Evolutionary conservation across 2,888 invertebrate genomes (phyloP).

Genomic region (Fragum sueziense): DNA sequence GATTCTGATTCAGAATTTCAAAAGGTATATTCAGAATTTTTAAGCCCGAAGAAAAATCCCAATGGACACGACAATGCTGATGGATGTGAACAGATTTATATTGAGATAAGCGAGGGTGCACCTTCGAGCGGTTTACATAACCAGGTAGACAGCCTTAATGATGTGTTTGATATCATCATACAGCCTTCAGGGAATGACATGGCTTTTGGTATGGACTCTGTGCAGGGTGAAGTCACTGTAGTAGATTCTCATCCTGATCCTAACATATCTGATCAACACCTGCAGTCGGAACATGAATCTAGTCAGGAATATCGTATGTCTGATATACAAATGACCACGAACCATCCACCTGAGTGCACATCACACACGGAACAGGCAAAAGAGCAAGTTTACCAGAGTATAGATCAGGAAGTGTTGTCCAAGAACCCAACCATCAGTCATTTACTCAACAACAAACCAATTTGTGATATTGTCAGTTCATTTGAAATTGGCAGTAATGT

Average conservation of each 20-base stretch:
- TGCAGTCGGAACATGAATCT: neutral
- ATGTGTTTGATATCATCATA: neutral
- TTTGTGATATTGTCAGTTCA: neutral
- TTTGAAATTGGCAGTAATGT: neutral
- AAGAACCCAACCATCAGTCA: neutral
- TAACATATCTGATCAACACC: neutral
- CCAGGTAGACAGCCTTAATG: too few species aligned
- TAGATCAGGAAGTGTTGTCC: neutral
- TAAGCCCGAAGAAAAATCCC: neutral
- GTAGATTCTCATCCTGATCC: neutral
- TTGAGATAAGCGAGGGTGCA: too few species aligned
- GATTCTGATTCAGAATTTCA: neutral
- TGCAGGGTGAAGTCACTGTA: neutral
- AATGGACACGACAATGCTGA: neutral
- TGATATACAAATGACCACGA: neutral
- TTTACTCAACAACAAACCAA: conserved; percentile 1
- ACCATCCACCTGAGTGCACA: too few species aligned
- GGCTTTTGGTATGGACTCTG: neutral
- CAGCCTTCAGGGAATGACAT: neutral
- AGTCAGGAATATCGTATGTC: neutral
- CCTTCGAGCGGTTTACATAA: neutral
- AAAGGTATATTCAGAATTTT: neutral
- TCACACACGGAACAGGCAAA: neutral
- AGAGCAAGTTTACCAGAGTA: neutral
- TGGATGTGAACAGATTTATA: too few species aligned